A percentile compares a stretch with the other conserved stretches of the same genome.
Conservation (phyloP, 2,113 vertebrate genomes). For the Otolemur garnettii region DNA sequence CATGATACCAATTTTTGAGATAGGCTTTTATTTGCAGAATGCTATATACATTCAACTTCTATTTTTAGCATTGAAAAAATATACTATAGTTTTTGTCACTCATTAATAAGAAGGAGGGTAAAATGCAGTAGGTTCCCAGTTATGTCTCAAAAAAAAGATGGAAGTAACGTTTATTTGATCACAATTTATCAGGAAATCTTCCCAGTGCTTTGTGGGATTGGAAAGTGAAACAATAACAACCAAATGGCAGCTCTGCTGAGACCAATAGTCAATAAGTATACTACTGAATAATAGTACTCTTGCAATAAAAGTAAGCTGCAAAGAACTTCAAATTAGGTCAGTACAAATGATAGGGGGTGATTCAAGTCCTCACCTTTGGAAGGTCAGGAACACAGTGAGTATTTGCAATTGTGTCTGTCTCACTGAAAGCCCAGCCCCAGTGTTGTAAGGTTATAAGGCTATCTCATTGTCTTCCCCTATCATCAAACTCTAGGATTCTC, state of each 20-base stretch:
- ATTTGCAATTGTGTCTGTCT: not conserved
- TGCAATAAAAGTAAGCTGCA: not conserved
- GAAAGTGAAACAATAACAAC: not conserved
- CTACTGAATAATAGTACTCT: no score
- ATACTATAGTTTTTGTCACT: not conserved
- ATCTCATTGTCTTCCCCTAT: not conserved
- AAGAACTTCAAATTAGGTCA: conserved; percentile 49
- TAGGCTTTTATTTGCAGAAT: conserved; percentile 1
- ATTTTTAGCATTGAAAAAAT: not conserved
- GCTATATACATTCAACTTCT: not conserved
- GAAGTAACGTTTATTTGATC: conserved; percentile 39
- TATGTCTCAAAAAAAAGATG: not conserved
- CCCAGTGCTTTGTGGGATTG: not conserved
- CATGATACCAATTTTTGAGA: not conserved
- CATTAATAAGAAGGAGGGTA: not conserved
- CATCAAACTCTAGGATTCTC: not conserved
- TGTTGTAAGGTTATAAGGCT: not conserved
- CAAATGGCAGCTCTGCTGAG: not conserved
- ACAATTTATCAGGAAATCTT: not conserved
- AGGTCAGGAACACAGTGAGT: conserved; percentile 8
- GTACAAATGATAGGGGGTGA: not conserved
- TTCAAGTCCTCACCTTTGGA: not conserved
- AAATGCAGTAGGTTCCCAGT: not conserved
- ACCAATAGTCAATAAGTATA: not conserved
- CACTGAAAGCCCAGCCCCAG: not conserved